Conservation (phyloP, 2,113 vertebrate genomes). For the Eleginops maclovinus region DNA sequence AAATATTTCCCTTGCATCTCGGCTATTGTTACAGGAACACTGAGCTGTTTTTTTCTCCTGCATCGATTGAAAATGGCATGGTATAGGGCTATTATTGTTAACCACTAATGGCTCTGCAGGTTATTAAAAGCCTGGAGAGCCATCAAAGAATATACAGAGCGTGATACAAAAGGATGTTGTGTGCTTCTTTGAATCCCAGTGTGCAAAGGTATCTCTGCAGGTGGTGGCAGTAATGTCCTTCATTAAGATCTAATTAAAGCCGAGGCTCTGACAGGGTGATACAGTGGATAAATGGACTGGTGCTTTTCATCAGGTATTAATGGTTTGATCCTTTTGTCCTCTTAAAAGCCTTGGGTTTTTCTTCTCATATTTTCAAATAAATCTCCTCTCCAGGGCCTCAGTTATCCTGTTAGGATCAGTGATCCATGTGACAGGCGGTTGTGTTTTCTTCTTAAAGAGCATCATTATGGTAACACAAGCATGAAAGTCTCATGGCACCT, state of each 20-base stretch:
- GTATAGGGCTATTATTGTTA: not conserved
- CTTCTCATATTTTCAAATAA: not conserved
- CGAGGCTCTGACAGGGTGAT: not conserved
- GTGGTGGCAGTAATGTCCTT: constrained; percentile 5
- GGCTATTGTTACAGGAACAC: not conserved
- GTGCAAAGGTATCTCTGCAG: not conserved
- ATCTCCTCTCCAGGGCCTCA: not conserved
- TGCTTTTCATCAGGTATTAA: constrained; percentile 10
- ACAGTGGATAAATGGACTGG: not conserved
- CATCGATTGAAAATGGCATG: not conserved
- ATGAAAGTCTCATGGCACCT: not conserved
- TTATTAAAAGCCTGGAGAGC: constrained; percentile 25
- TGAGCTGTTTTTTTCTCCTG: not conserved
- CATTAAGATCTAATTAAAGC: constrained; percentile 41
- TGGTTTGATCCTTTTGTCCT: not conserved
- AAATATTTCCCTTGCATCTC: not conserved
- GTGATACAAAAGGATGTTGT: not conserved
- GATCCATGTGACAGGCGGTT: constrained; percentile 14
- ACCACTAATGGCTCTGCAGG: constrained; percentile 8
- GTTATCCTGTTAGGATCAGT: not conserved
- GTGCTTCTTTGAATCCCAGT: not conserved
- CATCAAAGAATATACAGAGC: not conserved
- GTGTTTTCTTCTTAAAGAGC: not conserved
- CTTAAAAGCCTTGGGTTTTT: not conserved
- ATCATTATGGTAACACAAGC: not conserved